A percentile compares a stretch with the other conserved stretches of the same genome.
Conservation (phyloP, 2,113 vertebrate species). For the Terrapene triunguis region DNA sequence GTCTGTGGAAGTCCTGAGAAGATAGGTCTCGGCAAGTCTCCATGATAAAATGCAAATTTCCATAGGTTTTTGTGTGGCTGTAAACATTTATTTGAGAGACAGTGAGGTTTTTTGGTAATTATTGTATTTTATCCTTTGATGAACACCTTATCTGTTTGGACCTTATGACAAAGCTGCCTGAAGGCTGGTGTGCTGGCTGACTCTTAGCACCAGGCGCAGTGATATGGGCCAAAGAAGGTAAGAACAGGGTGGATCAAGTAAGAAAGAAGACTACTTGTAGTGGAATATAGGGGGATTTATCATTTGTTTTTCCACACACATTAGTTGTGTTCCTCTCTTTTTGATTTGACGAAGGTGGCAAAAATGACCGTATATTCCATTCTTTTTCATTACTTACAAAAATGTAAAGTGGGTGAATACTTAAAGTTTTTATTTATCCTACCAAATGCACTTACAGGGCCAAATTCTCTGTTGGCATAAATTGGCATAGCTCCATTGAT, state of each 20-base stretch:
- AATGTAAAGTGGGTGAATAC: no score
- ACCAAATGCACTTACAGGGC: neutral
- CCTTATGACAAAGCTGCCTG: no score
- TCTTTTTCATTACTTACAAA: no score
- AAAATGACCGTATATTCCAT: no score
- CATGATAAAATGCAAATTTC: neutral
- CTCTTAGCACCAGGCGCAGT: neutral
- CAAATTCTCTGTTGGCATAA: neutral
- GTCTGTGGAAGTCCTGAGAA: neutral
- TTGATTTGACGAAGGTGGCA: neutral
- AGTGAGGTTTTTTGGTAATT: neutral
- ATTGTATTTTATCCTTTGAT: neutral
- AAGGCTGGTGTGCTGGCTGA: neutral
- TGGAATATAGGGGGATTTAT: accelerated
- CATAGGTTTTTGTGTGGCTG: neutral
- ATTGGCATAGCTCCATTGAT: neutral
- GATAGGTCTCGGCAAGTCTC: neutral
- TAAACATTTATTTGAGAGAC: neutral
- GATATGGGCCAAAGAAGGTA: neutral
- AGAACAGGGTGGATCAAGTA: neutral
- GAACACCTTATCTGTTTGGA: neutral
- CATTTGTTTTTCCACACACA: neutral
- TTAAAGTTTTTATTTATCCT: no score
- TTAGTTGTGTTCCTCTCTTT: neutral
- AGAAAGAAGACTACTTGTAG: neutral